A percentile compares a stretch with the other conserved stretches of the same genome.
phyloP scores from a whole-genome alignment of 2,888 invertebrate genomes.

The Mythimna ferrago region DNA sequence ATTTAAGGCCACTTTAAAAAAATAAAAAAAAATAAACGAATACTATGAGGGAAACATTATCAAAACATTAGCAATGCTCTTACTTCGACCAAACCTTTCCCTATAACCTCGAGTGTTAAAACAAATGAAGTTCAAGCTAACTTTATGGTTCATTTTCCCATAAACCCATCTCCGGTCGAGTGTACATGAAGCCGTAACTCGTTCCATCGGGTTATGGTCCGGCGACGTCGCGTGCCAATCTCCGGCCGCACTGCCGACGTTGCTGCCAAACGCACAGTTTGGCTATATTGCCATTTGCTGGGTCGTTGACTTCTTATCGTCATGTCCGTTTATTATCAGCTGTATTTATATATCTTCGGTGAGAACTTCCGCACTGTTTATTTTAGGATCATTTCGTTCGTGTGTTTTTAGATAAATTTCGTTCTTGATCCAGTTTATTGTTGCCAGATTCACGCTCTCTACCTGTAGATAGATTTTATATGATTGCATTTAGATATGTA shows the following conservation, averaged over 20 bases:
- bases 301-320: slow-evolving; percentile 62
- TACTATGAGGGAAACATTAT: not conserved
- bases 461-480: not conserved
- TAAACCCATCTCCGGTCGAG: slow-evolving; percentile 22
- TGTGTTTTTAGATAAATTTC: slow-evolving; percentile 22
- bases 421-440: slow-evolving; percentile 2
- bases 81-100: not conserved
- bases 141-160: slow-evolving; percentile 19
- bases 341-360: slow-evolving; percentile 31
- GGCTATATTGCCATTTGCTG: slow-evolving; percentile 52
- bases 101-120: not conserved
- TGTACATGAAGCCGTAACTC: slow-evolving; percentile 32
- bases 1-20: not conserved
- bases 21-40: not conserved
- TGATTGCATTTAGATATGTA: not conserved
- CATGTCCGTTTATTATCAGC: slow-evolving; percentile 51
- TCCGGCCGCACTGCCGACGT: slow-evolving; percentile 47
- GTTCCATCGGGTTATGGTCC: slow-evolving; percentile 40
- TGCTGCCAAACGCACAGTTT: slow-evolving; percentile 37
- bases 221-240: slow-evolving; percentile 47
- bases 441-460: not conserved
- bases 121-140: not conserved
- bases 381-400: slow-evolving; percentile 31
- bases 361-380: slow-evolving; percentile 50
- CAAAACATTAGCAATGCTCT: too few species aligned